Conservation (phyloP, 2,888 invertebrate species). For the Catocala fraxini region DNA sequence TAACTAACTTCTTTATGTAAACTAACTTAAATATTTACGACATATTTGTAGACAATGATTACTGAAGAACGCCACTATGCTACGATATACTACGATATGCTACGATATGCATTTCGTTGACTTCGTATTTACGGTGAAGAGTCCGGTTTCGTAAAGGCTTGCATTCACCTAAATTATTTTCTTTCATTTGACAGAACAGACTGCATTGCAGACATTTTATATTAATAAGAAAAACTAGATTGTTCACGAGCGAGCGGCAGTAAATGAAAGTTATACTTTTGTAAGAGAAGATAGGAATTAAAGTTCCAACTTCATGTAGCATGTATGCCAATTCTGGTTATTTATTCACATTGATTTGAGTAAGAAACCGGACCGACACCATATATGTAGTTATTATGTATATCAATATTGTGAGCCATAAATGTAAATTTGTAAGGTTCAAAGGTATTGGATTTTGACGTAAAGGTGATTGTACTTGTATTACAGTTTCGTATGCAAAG, state of each 20-base stretch:
- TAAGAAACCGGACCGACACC: constrained; percentile 10
- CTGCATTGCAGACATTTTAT: constrained; percentile 68
- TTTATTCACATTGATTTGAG: constrained; percentile 9
- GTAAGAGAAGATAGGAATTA: constrained; percentile 31
- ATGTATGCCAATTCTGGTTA: background rate
- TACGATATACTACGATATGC: no score
- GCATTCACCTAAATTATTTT: constrained; percentile 57
- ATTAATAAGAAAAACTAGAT: constrained; percentile 61
- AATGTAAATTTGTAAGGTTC: constrained; percentile 31
- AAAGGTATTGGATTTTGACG: constrained; percentile 30
- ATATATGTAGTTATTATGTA: constrained; percentile 14
- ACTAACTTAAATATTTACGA: background rate
- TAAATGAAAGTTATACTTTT: constrained; percentile 43
- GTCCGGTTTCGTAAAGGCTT: constrained; percentile 49
- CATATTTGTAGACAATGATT: background rate
- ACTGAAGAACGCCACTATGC: constrained; percentile 6
- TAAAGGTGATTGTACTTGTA: constrained; percentile 32
- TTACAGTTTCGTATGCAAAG: constrained; percentile 57
- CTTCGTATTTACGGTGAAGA: constrained; percentile 41
- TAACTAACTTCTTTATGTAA: constrained; percentile 5
- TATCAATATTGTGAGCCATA: constrained; percentile 30
- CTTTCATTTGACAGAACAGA: constrained; percentile 56
- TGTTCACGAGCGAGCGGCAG: constrained; percentile 51
- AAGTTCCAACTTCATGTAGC: constrained; percentile 19
- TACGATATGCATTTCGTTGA: constrained; percentile 40